Conservation (phyloP, 2,113 vertebrate genomes). For the Carlito syrichta region DNA sequence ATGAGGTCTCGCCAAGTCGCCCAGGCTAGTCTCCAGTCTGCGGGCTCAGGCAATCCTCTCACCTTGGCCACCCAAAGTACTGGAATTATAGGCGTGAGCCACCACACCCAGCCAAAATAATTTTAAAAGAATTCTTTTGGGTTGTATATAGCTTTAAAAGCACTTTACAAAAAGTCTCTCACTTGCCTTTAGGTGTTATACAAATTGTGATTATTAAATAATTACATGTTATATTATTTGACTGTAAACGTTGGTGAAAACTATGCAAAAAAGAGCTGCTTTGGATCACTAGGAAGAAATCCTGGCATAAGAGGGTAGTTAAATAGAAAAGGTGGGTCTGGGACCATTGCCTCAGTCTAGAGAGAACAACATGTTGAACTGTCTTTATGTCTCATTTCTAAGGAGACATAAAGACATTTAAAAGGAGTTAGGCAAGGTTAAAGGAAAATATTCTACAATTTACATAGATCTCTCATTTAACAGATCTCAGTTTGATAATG, state of each 20-base stretch:
- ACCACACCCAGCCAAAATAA: too few relatives aligned
- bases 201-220: constrained; percentile 20
- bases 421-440: not conserved
- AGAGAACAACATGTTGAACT: not conserved
- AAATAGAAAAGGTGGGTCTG: not conserved
- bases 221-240: not conserved
- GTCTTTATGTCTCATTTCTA: not conserved
- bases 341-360: not conserved
- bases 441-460: not conserved
- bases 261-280: not conserved
- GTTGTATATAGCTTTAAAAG: not conserved
- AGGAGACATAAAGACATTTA: not conserved
- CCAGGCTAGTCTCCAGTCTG: too few relatives aligned
- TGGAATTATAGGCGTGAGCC: too few relatives aligned
- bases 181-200: not conserved
- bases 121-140: not conserved
- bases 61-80: too few relatives aligned
- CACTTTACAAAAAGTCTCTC: not conserved
- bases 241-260: not conserved
- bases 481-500: not conserved
- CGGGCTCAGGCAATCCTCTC: too few relatives aligned
- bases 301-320: not conserved
- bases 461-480: not conserved
- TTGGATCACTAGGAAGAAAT: not conserved
- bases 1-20: too few relatives aligned